phyloP scores from a whole-genome alignment of 2,888 invertebrate genomes.

The Timandra comae region DNA sequence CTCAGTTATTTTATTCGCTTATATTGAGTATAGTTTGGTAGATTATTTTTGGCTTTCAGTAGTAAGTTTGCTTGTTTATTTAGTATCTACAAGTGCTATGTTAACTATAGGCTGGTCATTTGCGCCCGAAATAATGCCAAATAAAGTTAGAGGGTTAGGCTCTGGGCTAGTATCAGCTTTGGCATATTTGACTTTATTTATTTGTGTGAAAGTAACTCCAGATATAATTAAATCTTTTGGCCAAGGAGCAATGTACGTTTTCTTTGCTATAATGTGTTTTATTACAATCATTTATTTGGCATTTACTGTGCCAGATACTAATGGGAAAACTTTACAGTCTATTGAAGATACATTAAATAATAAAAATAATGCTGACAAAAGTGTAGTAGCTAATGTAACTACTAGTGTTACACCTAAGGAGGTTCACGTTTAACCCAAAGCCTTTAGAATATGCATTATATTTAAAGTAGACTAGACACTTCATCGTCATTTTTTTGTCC shows the following conservation, averaged over 20 bases:
- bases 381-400: no score
- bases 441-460: no score
- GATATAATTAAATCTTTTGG: no score
- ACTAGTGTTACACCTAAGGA: no score
- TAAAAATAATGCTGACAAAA: not conserved
- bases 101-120: conserved; percentile 41
- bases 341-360: conserved; percentile 38
- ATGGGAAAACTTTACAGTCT: conserved; percentile 77
- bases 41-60: conserved; percentile 32
- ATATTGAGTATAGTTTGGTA: conserved; percentile 26
- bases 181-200: conserved; percentile 34
- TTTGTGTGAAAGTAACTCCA: conserved; percentile 40
- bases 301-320: conserved; percentile 28
- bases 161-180: conserved; percentile 39
- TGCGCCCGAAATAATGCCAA: conserved; percentile 42
- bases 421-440: no score
- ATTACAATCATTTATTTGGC: no score
- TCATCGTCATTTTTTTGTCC: no score
- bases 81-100: conserved; percentile 28
- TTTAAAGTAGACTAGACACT: no score
- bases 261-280: no score
- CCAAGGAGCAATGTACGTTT: no score
- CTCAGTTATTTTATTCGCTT: conserved; percentile 25
- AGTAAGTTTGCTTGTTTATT: conserved; percentile 30
- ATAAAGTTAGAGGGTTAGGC: conserved; percentile 40